Conservation (phyloP, 2,888 invertebrate genomes). For the Notocelia uddmanniana region DNA sequence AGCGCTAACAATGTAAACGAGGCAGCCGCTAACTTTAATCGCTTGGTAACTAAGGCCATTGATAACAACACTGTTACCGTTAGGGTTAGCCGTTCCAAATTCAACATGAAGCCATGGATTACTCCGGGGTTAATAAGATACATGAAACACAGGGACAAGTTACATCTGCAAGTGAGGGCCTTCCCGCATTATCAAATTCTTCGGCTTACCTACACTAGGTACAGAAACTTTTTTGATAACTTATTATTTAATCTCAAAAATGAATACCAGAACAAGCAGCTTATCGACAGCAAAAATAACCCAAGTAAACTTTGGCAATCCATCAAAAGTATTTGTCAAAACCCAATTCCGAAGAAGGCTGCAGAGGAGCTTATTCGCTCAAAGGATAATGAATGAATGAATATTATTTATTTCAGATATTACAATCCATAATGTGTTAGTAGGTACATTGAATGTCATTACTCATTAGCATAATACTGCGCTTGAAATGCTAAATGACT, state of each 20-base stretch:
- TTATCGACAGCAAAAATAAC: background rate
- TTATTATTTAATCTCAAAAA: constrained; percentile 1
- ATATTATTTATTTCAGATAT: no score
- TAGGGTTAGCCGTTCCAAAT: background rate
- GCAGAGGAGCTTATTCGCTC: no score
- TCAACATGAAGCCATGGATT: constrained; percentile 15
- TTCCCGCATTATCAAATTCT: constrained; percentile 1
- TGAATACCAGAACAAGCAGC: constrained; percentile 6
- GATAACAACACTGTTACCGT: background rate
- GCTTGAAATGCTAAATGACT: no score
- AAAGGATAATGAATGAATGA: no score
- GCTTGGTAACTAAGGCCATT: background rate
- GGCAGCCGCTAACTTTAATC: background rate
- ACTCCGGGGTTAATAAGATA: constrained; percentile 10
- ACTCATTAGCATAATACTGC: no score
- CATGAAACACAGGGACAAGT: constrained; percentile 8
- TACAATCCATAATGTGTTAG: no score
- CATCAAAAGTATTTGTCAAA: background rate
- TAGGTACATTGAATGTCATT: no score
- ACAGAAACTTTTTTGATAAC: constrained; percentile 19
- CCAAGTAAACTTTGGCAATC: constrained; percentile 5
- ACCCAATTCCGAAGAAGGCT: no score
- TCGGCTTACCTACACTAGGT: background rate
- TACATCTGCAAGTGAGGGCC: background rate
- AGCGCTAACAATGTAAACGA: background rate